These are phyloP conservation scores for Stomatorhinus ivindoensis DNA, from an alignment of 2,113 vertebrate species.

Conservation along the genomic window DNA sequence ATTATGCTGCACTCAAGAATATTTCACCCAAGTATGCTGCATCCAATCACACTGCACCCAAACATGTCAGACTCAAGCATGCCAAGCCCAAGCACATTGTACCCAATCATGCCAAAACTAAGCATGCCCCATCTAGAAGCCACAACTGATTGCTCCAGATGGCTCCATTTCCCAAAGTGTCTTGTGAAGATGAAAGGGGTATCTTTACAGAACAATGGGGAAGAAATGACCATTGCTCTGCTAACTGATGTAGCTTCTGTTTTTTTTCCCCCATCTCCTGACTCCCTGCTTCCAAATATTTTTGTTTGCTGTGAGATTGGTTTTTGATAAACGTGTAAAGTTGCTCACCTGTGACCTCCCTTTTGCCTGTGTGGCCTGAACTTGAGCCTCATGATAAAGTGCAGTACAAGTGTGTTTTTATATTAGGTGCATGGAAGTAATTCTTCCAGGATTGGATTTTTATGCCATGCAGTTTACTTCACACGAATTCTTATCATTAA, in stretches of 20 bases:
- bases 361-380: neutral
- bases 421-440: neutral
- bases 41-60: no score
- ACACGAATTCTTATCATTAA: neutral
- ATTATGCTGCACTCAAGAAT: no score
- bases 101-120: neutral
- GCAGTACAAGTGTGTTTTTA: neutral
- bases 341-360: neutral
- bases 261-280: neutral
- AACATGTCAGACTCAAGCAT: no score
- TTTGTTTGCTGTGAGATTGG: neutral
- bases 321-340: neutral
- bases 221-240: neutral
- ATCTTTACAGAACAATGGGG: neutral
- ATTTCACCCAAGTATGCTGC: no score
- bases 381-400: neutral
- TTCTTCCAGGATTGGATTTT: neutral
- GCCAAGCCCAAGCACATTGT: neutral
- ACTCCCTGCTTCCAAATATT: neutral
- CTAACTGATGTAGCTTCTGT: neutral
- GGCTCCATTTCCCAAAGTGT: neutral
- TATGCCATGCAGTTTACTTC: neutral
- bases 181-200: neutral
- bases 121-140: neutral
- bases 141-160: neutral